These are phyloP conservation scores for Sebastes nivosus DNA, from an alignment of 2,797 vertebrate genomes.

Conservation along the genomic window DNA sequence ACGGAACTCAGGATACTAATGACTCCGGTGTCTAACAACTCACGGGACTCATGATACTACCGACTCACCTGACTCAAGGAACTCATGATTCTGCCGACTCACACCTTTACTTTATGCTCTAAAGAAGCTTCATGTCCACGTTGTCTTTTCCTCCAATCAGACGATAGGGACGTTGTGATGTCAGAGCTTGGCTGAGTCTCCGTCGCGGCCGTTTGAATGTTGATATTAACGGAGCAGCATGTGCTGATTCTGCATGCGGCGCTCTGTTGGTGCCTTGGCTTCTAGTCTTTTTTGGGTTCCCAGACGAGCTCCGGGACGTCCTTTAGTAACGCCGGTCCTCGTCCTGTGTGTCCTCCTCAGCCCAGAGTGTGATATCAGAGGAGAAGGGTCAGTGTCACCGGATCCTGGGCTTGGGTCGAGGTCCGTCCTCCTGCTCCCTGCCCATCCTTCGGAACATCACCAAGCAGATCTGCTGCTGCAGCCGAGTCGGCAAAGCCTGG, in stretches of 20 bases:
- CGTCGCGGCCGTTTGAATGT: background rate
- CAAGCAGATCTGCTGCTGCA: constrained; percentile 99
- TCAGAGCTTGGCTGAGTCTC: constrained; percentile 15
- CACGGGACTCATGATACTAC: rapidly evolving
- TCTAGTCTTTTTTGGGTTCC: background rate
- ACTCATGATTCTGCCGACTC: too few relatives aligned
- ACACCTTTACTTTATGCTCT: background rate
- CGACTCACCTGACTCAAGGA: too few relatives aligned
- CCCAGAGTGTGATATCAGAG: constrained; percentile 88
- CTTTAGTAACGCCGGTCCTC: background rate
- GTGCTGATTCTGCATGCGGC: constrained; percentile 42
- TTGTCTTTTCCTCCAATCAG: background rate
- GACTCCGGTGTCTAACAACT: too few relatives aligned
- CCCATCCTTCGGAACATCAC: constrained; percentile 93
- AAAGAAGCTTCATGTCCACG: background rate
- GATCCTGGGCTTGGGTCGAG: constrained; percentile 76
- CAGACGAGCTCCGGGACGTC: background rate
- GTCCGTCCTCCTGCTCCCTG: constrained; percentile 83
- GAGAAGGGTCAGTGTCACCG: constrained; percentile 93
- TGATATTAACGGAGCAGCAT: constrained; percentile 6
- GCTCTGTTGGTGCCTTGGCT: background rate
- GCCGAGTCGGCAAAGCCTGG: constrained; percentile 96
- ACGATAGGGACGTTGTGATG: background rate
- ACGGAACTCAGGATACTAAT: too few relatives aligned
- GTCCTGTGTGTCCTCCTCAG: constrained; percentile 66